Conservation (phyloP, 2,797 vertebrate genomes). For the Falco biarmicus region DNA sequence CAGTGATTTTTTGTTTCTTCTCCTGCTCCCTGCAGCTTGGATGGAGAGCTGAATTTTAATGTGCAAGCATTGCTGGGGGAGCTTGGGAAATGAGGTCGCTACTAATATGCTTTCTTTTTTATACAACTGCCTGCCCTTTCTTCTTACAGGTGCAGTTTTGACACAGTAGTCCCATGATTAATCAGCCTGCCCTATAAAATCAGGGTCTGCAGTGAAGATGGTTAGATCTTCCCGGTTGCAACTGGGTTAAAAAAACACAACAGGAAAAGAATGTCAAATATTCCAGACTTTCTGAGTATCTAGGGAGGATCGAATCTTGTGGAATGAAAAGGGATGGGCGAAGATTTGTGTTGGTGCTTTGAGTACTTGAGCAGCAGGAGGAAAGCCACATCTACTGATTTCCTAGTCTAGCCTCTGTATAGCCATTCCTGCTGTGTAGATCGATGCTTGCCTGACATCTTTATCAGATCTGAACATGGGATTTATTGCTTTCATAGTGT, state of each 20-base stretch:
- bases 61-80: not conserved
- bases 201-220: not conserved
- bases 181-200: not conserved
- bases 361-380: not conserved
- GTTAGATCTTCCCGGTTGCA: not conserved
- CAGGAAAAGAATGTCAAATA: not conserved
- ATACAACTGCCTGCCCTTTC: not conserved
- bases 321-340: not conserved
- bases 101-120: not conserved
- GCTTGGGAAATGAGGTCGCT: not conserved
- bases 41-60: not conserved
- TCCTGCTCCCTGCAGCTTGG: not conserved
- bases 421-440: not conserved
- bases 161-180: not conserved
- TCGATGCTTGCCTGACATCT: not conserved
- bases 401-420: not conserved
- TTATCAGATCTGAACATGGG: fast-evolving
- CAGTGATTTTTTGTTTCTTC: fast-evolving
- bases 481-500: not conserved
- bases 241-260: not conserved
- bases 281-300: not conserved
- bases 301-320: not conserved
- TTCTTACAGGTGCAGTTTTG: not conserved
- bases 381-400: not conserved
- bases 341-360: not conserved